Percentiles rank a stretch among this genome's conserved stretches.
These are phyloP conservation scores for Aphyosemion australe DNA, from an alignment of 2,113 vertebrate species.

Conservation along the genomic window DNA sequence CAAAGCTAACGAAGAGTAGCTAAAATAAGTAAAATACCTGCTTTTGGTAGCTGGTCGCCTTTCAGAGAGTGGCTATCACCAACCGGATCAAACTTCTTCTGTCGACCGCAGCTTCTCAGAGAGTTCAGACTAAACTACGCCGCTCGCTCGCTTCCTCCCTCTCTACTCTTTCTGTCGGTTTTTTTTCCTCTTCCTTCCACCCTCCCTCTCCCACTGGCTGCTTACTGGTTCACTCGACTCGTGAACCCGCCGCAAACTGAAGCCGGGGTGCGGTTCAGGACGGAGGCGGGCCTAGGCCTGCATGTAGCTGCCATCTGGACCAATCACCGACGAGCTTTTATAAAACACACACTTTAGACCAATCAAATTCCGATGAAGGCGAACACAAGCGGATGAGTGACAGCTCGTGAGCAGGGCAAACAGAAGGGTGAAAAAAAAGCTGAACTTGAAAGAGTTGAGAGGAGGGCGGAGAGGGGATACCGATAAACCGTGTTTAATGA, in stretches of 20 bases:
- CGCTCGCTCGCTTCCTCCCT: constrained; percentile 48
- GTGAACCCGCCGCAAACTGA: constrained; percentile 52
- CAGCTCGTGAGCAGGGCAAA: constrained; percentile 16
- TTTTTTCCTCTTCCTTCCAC: constrained; percentile 27
- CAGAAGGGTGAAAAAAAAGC: constrained; percentile 7
- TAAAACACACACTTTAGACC: constrained; percentile 27
- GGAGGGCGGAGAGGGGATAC: constrained; percentile 42
- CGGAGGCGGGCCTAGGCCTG: constrained; percentile 31
- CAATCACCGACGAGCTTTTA: constrained; percentile 20
- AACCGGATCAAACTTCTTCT: constrained; percentile 66
- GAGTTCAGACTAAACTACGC: constrained; percentile 63
- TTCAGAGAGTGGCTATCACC: constrained; percentile 52
- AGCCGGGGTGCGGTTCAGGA: constrained; percentile 76
- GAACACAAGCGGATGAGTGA: not conserved
- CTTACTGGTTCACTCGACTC: constrained; percentile 52
- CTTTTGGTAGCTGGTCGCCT: constrained; percentile 65
- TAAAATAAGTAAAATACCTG: constrained; percentile 61
- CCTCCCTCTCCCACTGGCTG: constrained; percentile 65
- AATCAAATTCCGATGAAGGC: constrained; percentile 41
- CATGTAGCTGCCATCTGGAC: constrained; percentile 3
- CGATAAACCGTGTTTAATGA: constrained; percentile 77
- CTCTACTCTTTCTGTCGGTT: constrained; percentile 39
- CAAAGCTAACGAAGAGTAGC: not conserved
- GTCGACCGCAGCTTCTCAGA: constrained; percentile 63
- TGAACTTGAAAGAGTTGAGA: constrained; percentile 67